A percentile compares a stretch with the other conserved stretches of the same genome.
Conservation (phyloP, 2,113 vertebrate species). For the Aix galericulata region DNA sequence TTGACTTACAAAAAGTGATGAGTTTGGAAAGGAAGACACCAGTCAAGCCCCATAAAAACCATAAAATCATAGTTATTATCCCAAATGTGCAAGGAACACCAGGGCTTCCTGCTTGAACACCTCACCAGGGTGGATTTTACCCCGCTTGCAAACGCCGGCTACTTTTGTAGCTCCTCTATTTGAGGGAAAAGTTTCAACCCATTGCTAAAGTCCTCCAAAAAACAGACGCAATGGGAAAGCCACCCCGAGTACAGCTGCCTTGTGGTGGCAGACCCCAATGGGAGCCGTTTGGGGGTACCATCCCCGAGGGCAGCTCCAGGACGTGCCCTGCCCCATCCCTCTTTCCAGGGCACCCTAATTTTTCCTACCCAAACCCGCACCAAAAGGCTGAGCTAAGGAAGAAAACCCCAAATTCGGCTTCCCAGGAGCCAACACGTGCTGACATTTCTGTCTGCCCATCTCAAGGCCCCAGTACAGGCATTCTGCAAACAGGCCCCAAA, state of each 20-base stretch:
- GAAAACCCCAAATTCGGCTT: neutral
- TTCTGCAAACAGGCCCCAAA: neutral
- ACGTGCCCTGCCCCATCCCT: neutral
- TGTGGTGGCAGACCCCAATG: neutral
- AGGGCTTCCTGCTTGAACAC: neutral
- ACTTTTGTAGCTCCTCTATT: neutral
- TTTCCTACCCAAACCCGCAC: neutral
- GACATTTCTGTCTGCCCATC: neutral
- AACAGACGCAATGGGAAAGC: rapidly evolving
- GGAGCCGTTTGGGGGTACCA: too few relatives aligned
- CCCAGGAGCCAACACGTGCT: too few relatives aligned
- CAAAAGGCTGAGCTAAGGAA: neutral
- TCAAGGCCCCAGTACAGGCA: neutral
- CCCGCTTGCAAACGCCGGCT: neutral
- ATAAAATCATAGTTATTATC: neutral
- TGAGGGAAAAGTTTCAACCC: neutral
- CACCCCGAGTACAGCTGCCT: neutral
- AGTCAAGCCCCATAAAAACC: neutral
- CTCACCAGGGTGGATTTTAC: neutral
- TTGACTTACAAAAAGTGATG: neutral
- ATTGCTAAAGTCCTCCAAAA: neutral
- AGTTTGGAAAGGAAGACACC: neutral
- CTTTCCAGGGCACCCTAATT: neutral
- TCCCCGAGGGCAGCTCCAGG: too few relatives aligned
- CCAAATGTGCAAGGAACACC: rapidly evolving